phyloP scores from a whole-genome alignment of 2,113 vertebrate species.

The Neogale vison region DNA sequence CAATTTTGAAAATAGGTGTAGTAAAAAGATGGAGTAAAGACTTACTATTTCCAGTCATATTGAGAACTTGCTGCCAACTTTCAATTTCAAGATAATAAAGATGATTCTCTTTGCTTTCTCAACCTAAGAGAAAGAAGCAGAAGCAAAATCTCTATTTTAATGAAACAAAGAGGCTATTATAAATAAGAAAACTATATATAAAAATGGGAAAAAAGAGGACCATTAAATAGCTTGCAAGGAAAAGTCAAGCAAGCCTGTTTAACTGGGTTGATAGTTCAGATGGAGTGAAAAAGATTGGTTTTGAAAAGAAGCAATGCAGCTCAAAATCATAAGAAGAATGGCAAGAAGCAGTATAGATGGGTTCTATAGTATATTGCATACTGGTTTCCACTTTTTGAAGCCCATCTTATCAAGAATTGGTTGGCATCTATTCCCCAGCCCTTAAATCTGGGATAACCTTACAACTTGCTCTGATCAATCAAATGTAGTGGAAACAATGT shows the following conservation, averaged over 20 bases:
- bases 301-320: background rate
- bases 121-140: background rate
- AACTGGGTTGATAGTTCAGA: background rate
- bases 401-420: background rate
- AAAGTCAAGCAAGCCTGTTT: background rate
- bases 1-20: background rate
- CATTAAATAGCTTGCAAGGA: background rate
- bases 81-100: constrained; percentile 29
- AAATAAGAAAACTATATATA: background rate
- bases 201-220: background rate
- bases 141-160: background rate
- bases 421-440: background rate
- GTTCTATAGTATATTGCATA: background rate
- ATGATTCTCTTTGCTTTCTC: background rate
- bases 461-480: background rate
- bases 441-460: background rate
- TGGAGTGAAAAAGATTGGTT: background rate
- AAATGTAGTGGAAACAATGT: background rate
- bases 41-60: background rate
- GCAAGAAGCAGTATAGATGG: background rate
- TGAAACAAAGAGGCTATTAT: background rate
- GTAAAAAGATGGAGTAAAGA: background rate
- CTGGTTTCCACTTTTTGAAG: background rate
- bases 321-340: background rate
- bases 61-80: background rate